phyloP scores from a whole-genome alignment of 1,140 invertebrate species.

The Sipha flava region DNA sequence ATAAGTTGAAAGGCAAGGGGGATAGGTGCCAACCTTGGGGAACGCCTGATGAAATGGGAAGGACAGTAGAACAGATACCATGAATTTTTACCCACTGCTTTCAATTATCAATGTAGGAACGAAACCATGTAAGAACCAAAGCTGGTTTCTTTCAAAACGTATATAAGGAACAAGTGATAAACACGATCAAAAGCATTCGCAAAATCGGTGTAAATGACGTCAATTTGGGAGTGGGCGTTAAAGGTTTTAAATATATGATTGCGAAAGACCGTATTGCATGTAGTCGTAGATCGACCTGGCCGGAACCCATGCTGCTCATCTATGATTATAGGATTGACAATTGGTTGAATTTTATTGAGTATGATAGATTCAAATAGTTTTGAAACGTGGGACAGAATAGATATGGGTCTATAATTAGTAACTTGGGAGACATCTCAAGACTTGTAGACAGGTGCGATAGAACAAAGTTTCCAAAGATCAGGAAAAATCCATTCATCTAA shows the following conservation, averaged over 20 bases:
- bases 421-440: neutral
- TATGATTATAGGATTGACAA: neutral
- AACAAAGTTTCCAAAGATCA: neutral
- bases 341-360: neutral
- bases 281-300: neutral
- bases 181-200: neutral
- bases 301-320: neutral
- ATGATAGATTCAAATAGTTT: neutral
- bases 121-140: neutral
- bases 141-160: neutral
- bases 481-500: neutral
- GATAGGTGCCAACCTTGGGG: neutral
- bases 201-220: neutral
- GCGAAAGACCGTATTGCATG: neutral
- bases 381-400: too few relatives aligned
- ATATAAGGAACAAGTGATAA: neutral
- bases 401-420: neutral
- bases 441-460: neutral
- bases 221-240: neutral
- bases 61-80: neutral
- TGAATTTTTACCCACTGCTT: neutral
- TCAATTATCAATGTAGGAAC: neutral
- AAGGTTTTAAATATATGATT: neutral
- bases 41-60: neutral
- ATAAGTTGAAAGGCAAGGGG: neutral